These are phyloP conservation scores for Oxyruncus cristatus DNA, from an alignment of 2,113 vertebrate species.

Conservation along the genomic window DNA sequence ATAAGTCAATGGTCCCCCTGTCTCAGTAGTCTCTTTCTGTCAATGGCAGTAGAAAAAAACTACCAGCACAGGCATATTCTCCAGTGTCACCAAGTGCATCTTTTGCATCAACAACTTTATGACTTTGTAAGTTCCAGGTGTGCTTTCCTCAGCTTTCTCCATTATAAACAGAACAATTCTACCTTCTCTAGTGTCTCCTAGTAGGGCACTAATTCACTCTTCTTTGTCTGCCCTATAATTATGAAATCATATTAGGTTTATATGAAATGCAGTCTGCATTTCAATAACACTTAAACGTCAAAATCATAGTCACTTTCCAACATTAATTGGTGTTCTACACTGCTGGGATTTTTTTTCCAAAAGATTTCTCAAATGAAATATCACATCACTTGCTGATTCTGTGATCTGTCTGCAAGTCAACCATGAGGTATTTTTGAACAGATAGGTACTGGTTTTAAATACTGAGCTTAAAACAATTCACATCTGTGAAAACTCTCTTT, in stretches of 20 bases:
- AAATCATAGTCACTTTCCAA: background rate
- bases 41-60: background rate
- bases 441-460: background rate
- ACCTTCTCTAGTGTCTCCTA: background rate
- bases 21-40: background rate
- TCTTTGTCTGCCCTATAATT: background rate
- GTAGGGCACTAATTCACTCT: background rate
- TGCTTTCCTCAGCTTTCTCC: background rate
- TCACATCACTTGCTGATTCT: background rate
- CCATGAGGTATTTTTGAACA: background rate
- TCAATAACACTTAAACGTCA: background rate
- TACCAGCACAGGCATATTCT: fast-evolving
- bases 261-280: background rate
- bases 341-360: background rate
- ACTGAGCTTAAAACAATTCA: background rate
- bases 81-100: background rate
- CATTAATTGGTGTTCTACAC: background rate
- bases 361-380: background rate
- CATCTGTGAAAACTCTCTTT: background rate
- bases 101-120: background rate
- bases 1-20: background rate
- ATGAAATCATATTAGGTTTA: background rate
- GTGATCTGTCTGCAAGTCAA: background rate
- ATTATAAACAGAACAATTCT: background rate
- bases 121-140: background rate